Conservation (phyloP, 2,113 vertebrate genomes). For the Acanthisitta chloris region DNA sequence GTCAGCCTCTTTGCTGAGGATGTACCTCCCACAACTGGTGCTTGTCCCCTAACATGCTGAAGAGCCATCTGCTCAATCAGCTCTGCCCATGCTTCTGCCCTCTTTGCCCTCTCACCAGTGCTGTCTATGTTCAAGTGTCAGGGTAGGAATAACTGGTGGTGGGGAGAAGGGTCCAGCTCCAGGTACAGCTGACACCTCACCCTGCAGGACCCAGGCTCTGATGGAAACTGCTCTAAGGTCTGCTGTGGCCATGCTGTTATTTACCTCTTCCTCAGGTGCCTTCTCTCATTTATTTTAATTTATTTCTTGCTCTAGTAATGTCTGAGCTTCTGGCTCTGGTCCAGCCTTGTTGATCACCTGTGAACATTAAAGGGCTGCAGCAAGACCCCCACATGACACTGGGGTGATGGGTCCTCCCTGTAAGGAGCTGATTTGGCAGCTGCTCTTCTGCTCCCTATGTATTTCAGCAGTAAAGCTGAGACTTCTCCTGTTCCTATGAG, state of each 20-base stretch:
- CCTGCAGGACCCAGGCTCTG: not conserved
- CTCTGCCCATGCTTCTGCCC: not conserved
- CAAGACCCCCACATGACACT: accelerated
- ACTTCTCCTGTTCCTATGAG: not conserved
- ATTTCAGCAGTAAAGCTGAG: not conserved
- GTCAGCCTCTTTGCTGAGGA: not conserved
- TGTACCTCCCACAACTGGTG: not conserved
- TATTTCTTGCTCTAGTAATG: not conserved
- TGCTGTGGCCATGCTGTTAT: not conserved
- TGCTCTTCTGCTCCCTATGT: not conserved
- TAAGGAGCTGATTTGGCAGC: not conserved
- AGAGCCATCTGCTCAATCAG: not conserved
- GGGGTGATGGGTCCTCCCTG: not conserved
- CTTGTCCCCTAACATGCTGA: not conserved
- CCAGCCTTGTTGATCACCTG: not conserved
- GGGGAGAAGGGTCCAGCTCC: not conserved
- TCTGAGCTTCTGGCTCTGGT: not conserved
- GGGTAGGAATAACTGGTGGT: not conserved
- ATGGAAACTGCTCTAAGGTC: not conserved
- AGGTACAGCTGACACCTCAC: not conserved
- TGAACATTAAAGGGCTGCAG: not conserved
- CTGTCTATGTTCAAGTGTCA: accelerated
- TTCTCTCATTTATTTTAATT: not conserved
- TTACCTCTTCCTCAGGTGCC: not conserved
- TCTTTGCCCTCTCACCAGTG: not conserved